Percentiles rank a stretch among this genome's conserved stretches.
phyloP scores from a whole-genome alignment of 2,888 invertebrate species.

The Pomacea canaliculata region DNA sequence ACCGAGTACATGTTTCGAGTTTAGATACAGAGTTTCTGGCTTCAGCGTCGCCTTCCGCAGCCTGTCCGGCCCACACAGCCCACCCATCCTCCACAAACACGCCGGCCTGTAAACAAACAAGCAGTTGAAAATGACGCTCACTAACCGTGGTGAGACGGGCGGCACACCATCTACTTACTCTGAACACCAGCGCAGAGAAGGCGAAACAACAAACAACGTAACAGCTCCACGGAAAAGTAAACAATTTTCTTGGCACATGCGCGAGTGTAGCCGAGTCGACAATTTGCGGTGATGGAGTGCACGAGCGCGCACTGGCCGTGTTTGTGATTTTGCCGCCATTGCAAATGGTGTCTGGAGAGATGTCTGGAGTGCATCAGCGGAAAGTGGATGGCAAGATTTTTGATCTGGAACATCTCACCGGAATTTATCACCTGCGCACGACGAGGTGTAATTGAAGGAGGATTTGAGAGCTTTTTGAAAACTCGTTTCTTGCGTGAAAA shows the following conservation, averaged over 20 bases:
- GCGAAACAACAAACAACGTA: slow-evolving; percentile 19
- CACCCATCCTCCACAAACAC: neutral
- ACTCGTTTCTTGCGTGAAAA: too few relatives aligned
- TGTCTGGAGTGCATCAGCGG: too few relatives aligned
- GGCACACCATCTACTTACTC: neutral
- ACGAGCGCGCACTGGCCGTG: neutral
- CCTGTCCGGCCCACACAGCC: neutral
- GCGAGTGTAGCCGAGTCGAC: neutral
- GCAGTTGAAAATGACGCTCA: slow-evolving; percentile 10
- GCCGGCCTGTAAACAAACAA: slow-evolving; percentile 1
- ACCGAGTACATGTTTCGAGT: neutral
- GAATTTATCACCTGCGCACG: too few relatives aligned
- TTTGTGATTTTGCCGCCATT: neutral
- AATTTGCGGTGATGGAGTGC: slow-evolving; percentile 13
- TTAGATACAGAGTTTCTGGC: neutral
- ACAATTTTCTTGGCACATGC: slow-evolving; percentile 1
- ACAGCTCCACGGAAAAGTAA: slow-evolving; percentile 7
- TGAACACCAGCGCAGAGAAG: neutral
- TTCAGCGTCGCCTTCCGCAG: neutral
- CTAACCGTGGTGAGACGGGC: neutral
- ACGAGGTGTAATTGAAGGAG: too few relatives aligned
- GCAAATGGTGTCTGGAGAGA: neutral
- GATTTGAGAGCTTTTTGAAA: too few relatives aligned
- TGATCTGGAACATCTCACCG: too few relatives aligned
- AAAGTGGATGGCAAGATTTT: too few relatives aligned